Evolutionary conservation across 2,113 vertebrate species (phyloP).

Genomic region (rabbit (Oryctolagus cuniculus)): mOryCun1.1 NC_091447.1:54882001-54882500

Average conservation of each 20-base stretch:
- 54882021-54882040: too few relatives aligned
- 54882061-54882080: neutral
- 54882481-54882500: neutral
- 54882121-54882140: neutral
- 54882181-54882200: neutral
- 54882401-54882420: too few relatives aligned
- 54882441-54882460: constrained; percentile 5
- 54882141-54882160: neutral
- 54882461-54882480: neutral
- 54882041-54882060: neutral
- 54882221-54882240: neutral
- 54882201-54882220: neutral
- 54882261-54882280: neutral
- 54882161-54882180: neutral
- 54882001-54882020: neutral
- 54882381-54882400: too few relatives aligned
- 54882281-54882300: neutral
- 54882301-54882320: neutral
- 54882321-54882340: neutral
- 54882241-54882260: neutral
- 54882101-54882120: neutral
- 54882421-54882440: neutral
- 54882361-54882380: neutral
- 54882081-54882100: neutral
- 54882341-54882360: neutral